phyloP scores from a whole-genome alignment of 2,113 vertebrate genomes.

The Podarcis raffonei region DNA sequence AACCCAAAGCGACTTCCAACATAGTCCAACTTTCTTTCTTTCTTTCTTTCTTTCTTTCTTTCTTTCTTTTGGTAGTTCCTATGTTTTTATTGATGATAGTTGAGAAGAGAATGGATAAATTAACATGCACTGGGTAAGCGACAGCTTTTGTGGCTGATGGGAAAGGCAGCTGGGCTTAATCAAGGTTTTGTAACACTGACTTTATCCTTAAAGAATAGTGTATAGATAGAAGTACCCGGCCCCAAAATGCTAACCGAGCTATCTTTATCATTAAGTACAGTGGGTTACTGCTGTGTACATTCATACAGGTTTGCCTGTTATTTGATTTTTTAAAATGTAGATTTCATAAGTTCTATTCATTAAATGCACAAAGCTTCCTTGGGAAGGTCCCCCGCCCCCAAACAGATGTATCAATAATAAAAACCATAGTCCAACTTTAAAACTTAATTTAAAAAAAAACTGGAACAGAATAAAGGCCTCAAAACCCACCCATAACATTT shows the following conservation, averaged over 20 bases:
- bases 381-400: constrained; percentile 41
- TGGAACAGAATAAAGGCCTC: too few relatives aligned
- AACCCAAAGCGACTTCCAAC: too few relatives aligned
- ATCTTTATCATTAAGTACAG: constrained; percentile 62
- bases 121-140: constrained; percentile 38
- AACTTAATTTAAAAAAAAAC: too few relatives aligned
- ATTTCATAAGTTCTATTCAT: constrained; percentile 75
- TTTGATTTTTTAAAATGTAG: constrained; percentile 62
- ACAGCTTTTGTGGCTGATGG: constrained; percentile 24
- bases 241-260: constrained; percentile 60
- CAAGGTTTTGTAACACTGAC: constrained; percentile 49
- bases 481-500: too few relatives aligned
- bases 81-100: constrained; percentile 65
- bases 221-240: constrained; percentile 75
- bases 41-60: too few relatives aligned
- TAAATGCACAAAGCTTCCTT: constrained; percentile 76
- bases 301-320: constrained; percentile 69
- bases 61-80: constrained; percentile 21
- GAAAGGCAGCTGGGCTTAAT: constrained; percentile 26
- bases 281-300: constrained; percentile 70
- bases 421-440: constrained; percentile 43
- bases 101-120: constrained; percentile 48
- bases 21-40: too few relatives aligned
- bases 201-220: constrained; percentile 54
- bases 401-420: constrained; percentile 69